Evolutionary conservation across 2,113 vertebrate species (phyloP).

Genomic region (Laticauda colubrina): DNA sequence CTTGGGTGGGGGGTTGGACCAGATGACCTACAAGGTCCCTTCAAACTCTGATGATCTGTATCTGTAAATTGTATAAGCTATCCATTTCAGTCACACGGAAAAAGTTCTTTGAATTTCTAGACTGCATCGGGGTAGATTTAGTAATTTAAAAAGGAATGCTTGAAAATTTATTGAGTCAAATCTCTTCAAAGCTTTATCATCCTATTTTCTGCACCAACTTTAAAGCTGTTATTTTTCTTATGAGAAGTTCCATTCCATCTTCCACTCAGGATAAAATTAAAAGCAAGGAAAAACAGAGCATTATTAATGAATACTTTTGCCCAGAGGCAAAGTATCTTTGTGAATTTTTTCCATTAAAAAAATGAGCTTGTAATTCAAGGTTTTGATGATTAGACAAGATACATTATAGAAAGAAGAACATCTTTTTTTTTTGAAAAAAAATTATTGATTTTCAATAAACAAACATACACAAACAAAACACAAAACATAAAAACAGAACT

Average conservation of each 20-base stretch:
- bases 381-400: neutral
- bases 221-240: constrained; percentile 40
- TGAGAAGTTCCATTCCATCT: constrained; percentile 31
- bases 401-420: neutral
- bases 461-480: too few relatives aligned
- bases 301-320: neutral
- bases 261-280: constrained; percentile 18
- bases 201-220: constrained; percentile 36
- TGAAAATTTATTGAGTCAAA: neutral
- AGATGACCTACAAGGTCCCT: too few relatives aligned
- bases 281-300: neutral
- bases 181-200: neutral
- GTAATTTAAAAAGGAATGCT: neutral
- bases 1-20: too few relatives aligned
- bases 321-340: neutral
- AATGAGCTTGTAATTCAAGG: neutral
- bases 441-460: too few relatives aligned
- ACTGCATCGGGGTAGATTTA: neutral
- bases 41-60: too few relatives aligned
- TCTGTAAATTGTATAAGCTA: neutral
- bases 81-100: neutral
- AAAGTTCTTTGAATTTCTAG: neutral
- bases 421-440: too few relatives aligned
- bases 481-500: too few relatives aligned
- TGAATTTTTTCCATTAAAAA: neutral